A percentile compares a stretch with the other conserved stretches of the same genome.
phyloP scores from a whole-genome alignment of 2,113 vertebrate genomes.

The Oreochromis tanganicae region DNA sequence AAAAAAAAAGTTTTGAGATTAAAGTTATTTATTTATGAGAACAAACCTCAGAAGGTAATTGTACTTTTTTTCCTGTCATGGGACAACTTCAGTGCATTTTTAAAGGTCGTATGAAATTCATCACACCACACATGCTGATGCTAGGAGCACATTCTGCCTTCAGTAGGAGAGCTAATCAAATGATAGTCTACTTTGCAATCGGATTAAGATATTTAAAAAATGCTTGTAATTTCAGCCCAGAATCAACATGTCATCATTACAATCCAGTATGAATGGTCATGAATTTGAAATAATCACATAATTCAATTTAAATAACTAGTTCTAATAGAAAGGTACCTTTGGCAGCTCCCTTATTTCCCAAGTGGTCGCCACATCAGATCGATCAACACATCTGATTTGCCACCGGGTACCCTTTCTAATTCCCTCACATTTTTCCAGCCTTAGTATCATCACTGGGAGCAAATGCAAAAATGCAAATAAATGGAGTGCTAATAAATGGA shows the following conservation, averaged over 20 bases:
- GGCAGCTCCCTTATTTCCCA: background rate
- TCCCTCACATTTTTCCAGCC: background rate
- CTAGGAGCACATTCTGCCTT: background rate
- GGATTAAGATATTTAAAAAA: background rate
- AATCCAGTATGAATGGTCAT: background rate
- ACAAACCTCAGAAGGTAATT: background rate
- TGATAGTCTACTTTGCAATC: background rate
- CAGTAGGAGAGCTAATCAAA: background rate
- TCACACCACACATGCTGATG: background rate
- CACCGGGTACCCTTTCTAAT: background rate
- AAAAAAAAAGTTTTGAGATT: background rate
- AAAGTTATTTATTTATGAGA: background rate
- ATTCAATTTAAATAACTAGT: background rate
- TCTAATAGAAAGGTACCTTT: background rate
- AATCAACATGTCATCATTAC: background rate
- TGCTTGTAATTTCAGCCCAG: background rate
- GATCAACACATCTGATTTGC: background rate
- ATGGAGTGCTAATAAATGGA: background rate
- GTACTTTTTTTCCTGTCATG: background rate
- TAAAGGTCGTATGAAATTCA: fast-evolving
- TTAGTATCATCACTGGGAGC: background rate
- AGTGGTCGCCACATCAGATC: background rate
- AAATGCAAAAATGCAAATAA: background rate
- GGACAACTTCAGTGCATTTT: background rate
- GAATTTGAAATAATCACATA: background rate